Conservation (phyloP, 1,140 invertebrate genomes). For the Artemia franciscana region DNA sequence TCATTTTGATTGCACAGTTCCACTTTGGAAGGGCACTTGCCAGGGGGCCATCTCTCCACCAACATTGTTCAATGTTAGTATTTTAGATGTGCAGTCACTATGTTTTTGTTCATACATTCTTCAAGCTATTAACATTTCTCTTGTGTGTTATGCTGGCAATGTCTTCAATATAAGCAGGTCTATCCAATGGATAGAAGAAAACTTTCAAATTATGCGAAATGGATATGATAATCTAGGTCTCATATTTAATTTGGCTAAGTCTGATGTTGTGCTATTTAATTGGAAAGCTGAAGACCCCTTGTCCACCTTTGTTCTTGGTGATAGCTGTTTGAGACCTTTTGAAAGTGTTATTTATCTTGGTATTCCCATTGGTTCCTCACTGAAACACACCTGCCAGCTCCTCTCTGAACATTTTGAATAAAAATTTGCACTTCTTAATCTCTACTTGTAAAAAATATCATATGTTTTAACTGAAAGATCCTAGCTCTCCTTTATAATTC, state of each 20-base stretch:
- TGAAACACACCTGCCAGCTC: background rate
- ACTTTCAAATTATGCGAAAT: too few species aligned
- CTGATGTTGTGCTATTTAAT: background rate
- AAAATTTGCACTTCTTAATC: background rate
- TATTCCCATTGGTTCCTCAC: background rate
- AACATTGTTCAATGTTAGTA: background rate
- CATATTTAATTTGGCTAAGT: background rate
- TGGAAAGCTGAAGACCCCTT: background rate
- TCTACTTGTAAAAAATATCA: too few species aligned
- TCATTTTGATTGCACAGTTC: background rate
- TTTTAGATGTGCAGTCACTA: background rate
- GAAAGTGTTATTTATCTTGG: background rate
- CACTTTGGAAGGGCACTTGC: background rate
- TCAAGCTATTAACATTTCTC: background rate
- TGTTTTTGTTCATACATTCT: background rate
- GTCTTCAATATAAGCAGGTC: background rate
- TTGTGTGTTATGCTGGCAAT: background rate
- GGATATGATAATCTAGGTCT: background rate
- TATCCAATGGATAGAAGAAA: background rate
- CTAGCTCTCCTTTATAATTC: too few species aligned
- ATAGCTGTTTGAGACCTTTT: background rate
- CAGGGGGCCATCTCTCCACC: background rate
- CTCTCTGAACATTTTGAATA: background rate
- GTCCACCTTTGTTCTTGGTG: background rate
- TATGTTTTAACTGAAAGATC: too few species aligned